Percentiles rank a stretch among this genome's conserved stretches.
These are phyloP conservation scores for Mongoloraphidia duomilia DNA, from an alignment of 2,888 invertebrate genomes.

Conservation along the genomic window DNA sequence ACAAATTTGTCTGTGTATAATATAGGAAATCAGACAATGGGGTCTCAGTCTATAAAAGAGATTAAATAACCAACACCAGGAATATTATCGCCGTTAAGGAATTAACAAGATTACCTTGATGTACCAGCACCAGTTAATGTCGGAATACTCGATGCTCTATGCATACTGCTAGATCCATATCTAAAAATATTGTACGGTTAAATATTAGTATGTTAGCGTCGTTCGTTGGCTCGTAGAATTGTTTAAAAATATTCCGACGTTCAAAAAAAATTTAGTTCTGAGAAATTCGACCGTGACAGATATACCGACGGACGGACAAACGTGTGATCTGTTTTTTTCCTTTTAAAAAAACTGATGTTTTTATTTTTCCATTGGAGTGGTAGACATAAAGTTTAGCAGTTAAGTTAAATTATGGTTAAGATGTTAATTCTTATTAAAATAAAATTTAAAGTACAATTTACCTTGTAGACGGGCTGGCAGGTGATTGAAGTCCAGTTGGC, in stretches of 20 bases:
- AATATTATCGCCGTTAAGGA: no score
- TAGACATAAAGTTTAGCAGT: not conserved
- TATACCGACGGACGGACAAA: no score
- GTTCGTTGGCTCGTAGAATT: no score
- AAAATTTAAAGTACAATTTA: constrained; percentile 23
- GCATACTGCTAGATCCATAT: constrained; percentile 53
- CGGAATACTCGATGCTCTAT: constrained; percentile 83
- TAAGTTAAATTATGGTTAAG: not conserved
- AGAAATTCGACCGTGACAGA: no score
- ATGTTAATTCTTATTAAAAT: not conserved
- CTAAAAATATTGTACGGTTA: not conserved
- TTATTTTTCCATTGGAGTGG: no score
- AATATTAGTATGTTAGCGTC: no score
- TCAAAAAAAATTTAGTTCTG: no score
- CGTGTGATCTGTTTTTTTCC: no score
- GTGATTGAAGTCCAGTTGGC: constrained; percentile 63
- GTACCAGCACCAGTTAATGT: constrained; percentile 59
- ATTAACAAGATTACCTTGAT: constrained; percentile 45
- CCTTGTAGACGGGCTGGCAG: constrained; percentile 59
- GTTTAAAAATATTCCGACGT: no score
- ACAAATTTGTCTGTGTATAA: not conserved
- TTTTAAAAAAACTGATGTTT: no score
- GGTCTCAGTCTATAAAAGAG: constrained; percentile 14
- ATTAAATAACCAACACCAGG: constrained; percentile 7
- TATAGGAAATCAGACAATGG: not conserved